Base-by-base conservation (phyloP, 2,797 vertebrate species). In the Urocyon cinereoargenteus region DNA sequence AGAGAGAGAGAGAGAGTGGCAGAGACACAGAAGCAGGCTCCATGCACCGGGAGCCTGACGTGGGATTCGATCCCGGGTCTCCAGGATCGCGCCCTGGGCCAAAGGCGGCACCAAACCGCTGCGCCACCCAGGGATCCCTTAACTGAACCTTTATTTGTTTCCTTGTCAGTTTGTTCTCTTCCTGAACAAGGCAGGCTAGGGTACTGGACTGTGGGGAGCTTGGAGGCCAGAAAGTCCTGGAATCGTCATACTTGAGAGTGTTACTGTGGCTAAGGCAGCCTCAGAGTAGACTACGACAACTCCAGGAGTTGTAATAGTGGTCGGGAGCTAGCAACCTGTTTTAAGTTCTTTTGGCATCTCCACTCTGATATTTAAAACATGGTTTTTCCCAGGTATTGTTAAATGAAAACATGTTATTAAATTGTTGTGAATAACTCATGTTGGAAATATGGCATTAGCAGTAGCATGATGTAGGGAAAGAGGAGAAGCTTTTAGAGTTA, bases 381-480 rank as follows among this genome's bases (percentile, higher is more conserved):
- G 21, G 53, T 15, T 95, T 94, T 59, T 21, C 45, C 36, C 4
- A 45, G 75, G 26, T 79, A 68, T 79, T 81, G 24, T 62, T 83
- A 92, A 64, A 62, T 77, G 75, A 86, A 83, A 91, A 28, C n/a
- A 45, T 86, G 61, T 15, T 75, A 34, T 66, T 94, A 75, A 89
- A 51, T 92, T 77, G 2, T 89, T 61, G 4, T 88, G 64, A 90
- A 51, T 53, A 62, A 70, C 7, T 66, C 77, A 40, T 34, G 6
- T 84, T n/a, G 86, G 22, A 90, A 92, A 66, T 83, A 26, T 6
- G 6, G 24, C 34, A 24, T 86, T 86, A 85, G 15, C 82, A 26
- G 18, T 83, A 86, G 10, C 14, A 6, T 51, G 49, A 49, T 22
- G 40, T 10, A 66, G 6, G 68, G 36, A 70, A 86, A 84, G 82